Conservation (phyloP, 2,888 invertebrate species). For the Cephus nigrinus region DNA sequence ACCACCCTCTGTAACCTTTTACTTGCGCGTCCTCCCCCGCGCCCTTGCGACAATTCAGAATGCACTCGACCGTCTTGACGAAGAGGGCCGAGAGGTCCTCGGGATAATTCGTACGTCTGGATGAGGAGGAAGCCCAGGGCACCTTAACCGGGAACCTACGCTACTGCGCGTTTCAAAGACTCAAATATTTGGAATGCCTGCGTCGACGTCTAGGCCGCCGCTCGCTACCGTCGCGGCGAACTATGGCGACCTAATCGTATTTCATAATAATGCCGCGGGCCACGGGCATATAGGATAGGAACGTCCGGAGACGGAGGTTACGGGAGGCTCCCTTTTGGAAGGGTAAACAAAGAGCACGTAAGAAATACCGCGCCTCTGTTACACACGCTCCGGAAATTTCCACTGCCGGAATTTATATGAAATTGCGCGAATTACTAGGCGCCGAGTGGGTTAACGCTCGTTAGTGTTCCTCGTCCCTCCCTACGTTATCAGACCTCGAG, state of each 20-base stretch:
- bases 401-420: constrained; percentile 64
- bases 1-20: not conserved
- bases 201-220: constrained; percentile 12
- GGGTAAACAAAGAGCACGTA: constrained; percentile 58
- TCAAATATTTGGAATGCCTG: constrained; percentile 46
- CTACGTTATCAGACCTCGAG: not conserved
- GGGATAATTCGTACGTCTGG: not conserved
- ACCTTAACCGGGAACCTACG: not conserved
- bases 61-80: not conserved
- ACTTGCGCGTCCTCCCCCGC: not conserved
- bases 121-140: not conserved
- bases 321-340: constrained; percentile 27
- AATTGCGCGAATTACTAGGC: constrained; percentile 63
- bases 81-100: not conserved
- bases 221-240: constrained; percentile 10
- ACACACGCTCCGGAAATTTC: constrained; percentile 51
- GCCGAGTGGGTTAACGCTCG: constrained; percentile 27
- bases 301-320: constrained; percentile 13
- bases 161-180: constrained; percentile 31
- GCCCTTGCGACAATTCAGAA: not conserved
- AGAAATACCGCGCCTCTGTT: constrained; percentile 53
- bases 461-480: not conserved
- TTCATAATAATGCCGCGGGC: constrained; percentile 54
- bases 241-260: constrained; percentile 52
- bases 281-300: not conserved